Evolutionary conservation across 2,113 vertebrate species (phyloP), one percentile per base, ranked within the genome.

Genomic region (Elachura formosa): DNA sequence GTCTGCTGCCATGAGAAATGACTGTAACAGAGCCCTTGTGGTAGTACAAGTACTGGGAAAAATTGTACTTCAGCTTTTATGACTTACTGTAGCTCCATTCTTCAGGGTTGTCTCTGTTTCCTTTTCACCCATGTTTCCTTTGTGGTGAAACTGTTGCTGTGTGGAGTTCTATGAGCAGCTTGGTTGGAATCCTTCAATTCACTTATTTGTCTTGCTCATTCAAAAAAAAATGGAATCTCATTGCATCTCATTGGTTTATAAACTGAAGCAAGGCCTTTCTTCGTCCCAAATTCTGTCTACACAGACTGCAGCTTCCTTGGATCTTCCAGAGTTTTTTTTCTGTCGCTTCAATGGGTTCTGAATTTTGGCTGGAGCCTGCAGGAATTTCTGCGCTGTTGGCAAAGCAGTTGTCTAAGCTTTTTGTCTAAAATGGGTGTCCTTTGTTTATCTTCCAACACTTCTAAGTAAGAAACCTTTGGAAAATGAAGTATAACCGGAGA

Each of bases 361-460:
- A 77, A 69, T 94, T 90, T 80, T 93, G 89, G 33, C 85, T 80
- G 75, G 36, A 93, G 82, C 54, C 74, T 76, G 62, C 36, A 83
- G 82, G 81, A 91, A 54, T 89, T 91, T 85, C 58, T 91, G 72
- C 43, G 6, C 92, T 76, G 1, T 69, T 94, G 66, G 87, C 79
- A 94, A 83, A 94, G 91, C 12, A 18, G 29, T 92, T 93, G 38
- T 90, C 59, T 80, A 31, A 68, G 92, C 61, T 75, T 33, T 34
- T 36, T 72, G 58, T 61, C 85, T 76, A 26, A 94, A 93, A 85
- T 80, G 54, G 22, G 14, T 69, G 67, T 34, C 59, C 91, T 94
- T 49, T 94, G 48, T 96, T 95, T 85, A 85, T 86, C 51, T 79
- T 93, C 82, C 85, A 85, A 16, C 45, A 52, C 74, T 87, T 95